Base-by-base conservation (phyloP, 2,797 vertebrate species). In the Diplodus puntazzo region DNA sequence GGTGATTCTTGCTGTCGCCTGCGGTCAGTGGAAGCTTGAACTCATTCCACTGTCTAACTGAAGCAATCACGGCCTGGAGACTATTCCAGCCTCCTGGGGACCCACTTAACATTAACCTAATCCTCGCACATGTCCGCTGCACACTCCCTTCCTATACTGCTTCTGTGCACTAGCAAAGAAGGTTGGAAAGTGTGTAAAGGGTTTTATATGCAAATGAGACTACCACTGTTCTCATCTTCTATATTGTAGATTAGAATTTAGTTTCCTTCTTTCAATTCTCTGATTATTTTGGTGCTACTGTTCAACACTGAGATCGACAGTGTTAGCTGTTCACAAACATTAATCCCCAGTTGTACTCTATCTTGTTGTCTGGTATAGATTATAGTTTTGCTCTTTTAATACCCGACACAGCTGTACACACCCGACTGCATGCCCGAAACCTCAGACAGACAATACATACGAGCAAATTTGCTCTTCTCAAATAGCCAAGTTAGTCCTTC, bases 1-100 rank as follows among this genome's bases (percentile, higher is more conserved):
- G 65, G 53, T 72, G 82, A 84, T 86, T 88, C 77, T 62, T 66
- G 42, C 80, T 72, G 67, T 83, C 54, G 64, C 80, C 77, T 69
- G 69, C 78, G 59, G 85, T 90, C 86, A 88, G 71, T 16, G 9
- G 71, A 75, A 82, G 74, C 84, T 84, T 75, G 45, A 82, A 67
- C 79, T 90, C 83, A 88, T 89, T 87, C 79, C 73, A 65, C 60
- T 69, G 75, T 83, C 84, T 75, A 77, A 86, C 86, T 77, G 71
- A 89, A 66, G 83, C 81, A 91, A 89, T 91, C 82, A 72, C 67
- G 43, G 83, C 80, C 87, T 2, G 57, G 81, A 70, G 88, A 85
- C 83, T 78, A 52, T 77, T 73, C 65, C 25, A 20, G 46, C 49
- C 85, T 84, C 73, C 81, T 25, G 61, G 67, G 81, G 62, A 87